A percentile compares a stretch with the other conserved stretches of the same genome.
These are phyloP conservation scores for Umimayanthus chanpuru DNA, from an alignment of 92 coral and sea anemone species.

Conservation along the genomic window DNA sequence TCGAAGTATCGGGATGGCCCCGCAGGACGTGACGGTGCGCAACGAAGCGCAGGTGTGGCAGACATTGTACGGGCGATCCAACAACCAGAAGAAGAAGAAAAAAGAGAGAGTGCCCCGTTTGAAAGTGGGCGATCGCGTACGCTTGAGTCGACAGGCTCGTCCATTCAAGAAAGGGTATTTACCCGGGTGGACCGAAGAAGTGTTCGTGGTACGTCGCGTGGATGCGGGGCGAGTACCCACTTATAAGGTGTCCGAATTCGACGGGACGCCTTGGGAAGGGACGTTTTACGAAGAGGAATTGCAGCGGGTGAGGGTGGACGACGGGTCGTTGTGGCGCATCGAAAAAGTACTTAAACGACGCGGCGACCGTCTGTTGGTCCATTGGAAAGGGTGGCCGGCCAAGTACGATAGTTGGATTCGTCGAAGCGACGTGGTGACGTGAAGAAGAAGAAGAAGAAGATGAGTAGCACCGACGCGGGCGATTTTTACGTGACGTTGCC, in stretches of 20 bases:
- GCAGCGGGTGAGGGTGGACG: too few species aligned
- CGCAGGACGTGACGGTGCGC: conserved; percentile 16
- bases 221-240: conserved; percentile 1
- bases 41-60: too few species aligned
- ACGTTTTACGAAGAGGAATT: background rate
- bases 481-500: conserved; percentile 42
- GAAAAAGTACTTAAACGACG: background rate
- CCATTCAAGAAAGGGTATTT: background rate
- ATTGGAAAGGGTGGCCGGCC: conserved; percentile 54
- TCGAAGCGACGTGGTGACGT: conserved; percentile 19
- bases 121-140: conserved; percentile 32
- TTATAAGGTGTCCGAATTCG: conserved; percentile 23
- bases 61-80: background rate
- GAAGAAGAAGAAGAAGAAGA: background rate
- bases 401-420: conserved; percentile 53
- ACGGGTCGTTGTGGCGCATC: too few species aligned
- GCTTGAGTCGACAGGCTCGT: background rate
- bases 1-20: too few species aligned
- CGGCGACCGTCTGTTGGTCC: conserved; percentile 35
- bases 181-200: conserved; percentile 4
- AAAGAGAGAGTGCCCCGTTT: too few species aligned
- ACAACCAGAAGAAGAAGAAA: background rate
- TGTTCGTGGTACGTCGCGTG: conserved; percentile 42
- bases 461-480: conserved; percentile 9
- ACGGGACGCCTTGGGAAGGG: conserved; percentile 3